A percentile compares a stretch with the other conserved stretches of the same genome.
Conservation (phyloP, 2,113 vertebrate species). For the Ceyx melanurus region DNA sequence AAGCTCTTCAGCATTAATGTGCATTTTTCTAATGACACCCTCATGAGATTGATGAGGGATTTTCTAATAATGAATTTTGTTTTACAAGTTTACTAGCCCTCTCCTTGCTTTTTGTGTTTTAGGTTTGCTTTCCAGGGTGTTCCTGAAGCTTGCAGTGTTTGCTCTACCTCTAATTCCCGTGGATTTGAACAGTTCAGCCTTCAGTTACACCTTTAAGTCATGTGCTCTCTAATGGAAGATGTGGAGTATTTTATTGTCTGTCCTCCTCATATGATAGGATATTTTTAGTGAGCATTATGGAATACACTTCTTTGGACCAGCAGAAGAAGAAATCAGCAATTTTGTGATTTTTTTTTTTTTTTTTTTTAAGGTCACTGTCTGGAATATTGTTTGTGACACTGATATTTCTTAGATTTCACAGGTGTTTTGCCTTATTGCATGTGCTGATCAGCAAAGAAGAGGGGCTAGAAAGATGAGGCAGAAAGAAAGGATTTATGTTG, state of each 20-base stretch:
- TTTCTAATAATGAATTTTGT: neutral
- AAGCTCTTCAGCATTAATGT: neutral
- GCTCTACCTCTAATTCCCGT: neutral
- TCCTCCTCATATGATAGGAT: neutral
- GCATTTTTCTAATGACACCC: neutral
- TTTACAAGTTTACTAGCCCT: neutral
- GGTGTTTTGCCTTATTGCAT: neutral
- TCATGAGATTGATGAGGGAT: neutral
- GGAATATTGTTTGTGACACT: neutral
- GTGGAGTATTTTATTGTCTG: neutral
- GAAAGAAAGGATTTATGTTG: neutral
- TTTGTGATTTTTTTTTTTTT: neutral
- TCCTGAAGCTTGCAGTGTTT: neutral
- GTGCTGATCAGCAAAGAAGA: neutral
- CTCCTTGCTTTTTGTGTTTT: neutral
- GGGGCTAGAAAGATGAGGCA: neutral
- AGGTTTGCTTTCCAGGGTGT: neutral
- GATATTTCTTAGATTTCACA: neutral
- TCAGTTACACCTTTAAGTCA: neutral
- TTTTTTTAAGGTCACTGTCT: neutral
- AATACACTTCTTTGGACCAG: neutral
- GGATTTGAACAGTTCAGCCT: neutral
- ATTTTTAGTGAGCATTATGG: neutral
- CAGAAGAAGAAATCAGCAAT: neutral
- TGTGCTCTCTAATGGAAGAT: neutral